A percentile compares a stretch with the other conserved stretches of the same genome.
Conservation (phyloP, 2,113 vertebrate species). For the Lichenostomus cassidix region DNA sequence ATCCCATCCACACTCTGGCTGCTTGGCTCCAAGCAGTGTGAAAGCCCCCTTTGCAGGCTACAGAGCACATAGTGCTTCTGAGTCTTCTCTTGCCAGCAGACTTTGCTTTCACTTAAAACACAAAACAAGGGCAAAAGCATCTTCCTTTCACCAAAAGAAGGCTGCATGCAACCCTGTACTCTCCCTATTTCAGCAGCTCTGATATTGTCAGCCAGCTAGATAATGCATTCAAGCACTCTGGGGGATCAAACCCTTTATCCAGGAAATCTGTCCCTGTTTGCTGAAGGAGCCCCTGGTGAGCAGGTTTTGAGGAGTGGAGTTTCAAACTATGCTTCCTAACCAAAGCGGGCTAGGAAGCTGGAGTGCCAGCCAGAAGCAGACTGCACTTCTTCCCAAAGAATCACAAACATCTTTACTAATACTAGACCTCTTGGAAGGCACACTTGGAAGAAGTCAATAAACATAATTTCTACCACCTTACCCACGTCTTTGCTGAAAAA, state of each 20-base stretch:
- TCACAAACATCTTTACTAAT: neutral
- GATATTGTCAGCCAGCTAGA: neutral
- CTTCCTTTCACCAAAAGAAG: neutral
- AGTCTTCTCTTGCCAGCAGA: neutral
- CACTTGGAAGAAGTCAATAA: neutral
- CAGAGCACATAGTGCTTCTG: neutral
- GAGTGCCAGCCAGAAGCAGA: neutral
- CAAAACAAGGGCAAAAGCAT: neutral
- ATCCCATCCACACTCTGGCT: rapidly evolving
- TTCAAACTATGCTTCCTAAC: neutral
- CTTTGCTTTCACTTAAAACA: neutral
- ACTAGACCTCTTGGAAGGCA: neutral
- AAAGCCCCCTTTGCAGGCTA: neutral
- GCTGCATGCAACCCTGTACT: neutral
- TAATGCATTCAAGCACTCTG: neutral
- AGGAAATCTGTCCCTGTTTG: neutral
- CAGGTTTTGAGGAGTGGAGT: neutral
- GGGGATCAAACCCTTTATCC: neutral
- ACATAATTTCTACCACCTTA: neutral
- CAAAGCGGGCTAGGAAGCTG: neutral
- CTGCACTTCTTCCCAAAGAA: neutral
- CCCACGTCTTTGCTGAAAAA: neutral
- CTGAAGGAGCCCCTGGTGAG: neutral
- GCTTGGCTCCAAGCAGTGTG: neutral
- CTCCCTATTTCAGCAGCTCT: neutral